Conservation (phyloP, 2,113 vertebrate genomes). For the Perca flavescens region DNA sequence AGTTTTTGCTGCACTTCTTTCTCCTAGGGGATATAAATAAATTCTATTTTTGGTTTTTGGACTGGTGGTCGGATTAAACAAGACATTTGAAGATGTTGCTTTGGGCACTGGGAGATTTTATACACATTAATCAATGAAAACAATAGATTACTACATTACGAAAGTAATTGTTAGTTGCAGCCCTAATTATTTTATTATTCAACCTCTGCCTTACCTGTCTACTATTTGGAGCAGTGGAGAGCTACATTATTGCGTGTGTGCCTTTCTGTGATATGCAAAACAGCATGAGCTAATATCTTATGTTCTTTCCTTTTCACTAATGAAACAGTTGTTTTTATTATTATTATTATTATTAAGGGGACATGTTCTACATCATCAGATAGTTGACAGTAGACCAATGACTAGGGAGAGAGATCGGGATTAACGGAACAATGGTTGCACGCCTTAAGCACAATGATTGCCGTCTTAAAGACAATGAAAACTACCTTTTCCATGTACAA, state of each 20-base stretch:
- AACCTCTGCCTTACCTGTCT: background rate
- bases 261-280: background rate
- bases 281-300: background rate
- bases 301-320: background rate
- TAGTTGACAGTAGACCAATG: background rate
- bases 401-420: background rate
- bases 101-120: background rate
- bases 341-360: background rate
- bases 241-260: background rate
- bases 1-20: background rate
- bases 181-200: background rate
- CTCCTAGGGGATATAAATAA: too few species aligned
- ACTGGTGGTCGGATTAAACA: background rate
- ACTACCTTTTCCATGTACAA: too few species aligned
- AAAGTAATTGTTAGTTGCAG: background rate
- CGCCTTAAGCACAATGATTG: background rate
- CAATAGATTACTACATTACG: background rate
- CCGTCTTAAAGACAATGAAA: background rate
- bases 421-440: background rate
- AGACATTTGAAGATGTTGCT: background rate
- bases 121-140: background rate
- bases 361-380: too few species aligned
- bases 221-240: background rate
- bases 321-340: too few species aligned
- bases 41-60: background rate